phyloP scores from a whole-genome alignment of 1,140 invertebrate species.

The Diabrotica undecimpunctata region DNA sequence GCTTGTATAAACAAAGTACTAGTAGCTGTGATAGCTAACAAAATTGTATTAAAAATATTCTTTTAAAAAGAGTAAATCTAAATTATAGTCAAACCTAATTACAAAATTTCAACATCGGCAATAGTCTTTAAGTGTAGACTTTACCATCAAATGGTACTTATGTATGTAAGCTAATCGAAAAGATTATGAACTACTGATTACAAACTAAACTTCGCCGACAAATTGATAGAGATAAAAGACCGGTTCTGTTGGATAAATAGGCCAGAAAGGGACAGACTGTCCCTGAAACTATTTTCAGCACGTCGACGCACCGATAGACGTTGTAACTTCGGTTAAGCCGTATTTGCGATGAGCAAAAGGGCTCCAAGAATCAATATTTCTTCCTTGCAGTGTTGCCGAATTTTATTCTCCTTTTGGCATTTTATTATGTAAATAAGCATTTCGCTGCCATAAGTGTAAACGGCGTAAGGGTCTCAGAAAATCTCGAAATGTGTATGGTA shows the following conservation, averaged over 20 bases:
- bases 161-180: background rate
- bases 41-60: no score
- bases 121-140: no score
- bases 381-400: background rate
- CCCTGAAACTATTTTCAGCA: constrained; percentile 11
- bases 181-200: background rate
- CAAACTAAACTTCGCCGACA: background rate
- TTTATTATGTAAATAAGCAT: background rate
- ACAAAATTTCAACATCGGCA: no score
- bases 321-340: constrained; percentile 14
- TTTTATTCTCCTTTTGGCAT: constrained; percentile 4
- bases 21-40: no score
- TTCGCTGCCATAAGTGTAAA: no score
- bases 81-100: no score
- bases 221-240: background rate
- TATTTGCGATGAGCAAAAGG: constrained; percentile 12
- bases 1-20: no score
- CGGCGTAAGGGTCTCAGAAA: background rate
- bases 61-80: no score
- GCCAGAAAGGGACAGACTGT: background rate
- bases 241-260: background rate
- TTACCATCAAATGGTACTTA: no score
- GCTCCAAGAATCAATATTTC: constrained; percentile 13
- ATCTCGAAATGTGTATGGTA: constrained; percentile 1
- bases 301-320: background rate